phyloP scores from a whole-genome alignment of 2,113 vertebrate genomes.

The Apaloderma vittatum region DNA sequence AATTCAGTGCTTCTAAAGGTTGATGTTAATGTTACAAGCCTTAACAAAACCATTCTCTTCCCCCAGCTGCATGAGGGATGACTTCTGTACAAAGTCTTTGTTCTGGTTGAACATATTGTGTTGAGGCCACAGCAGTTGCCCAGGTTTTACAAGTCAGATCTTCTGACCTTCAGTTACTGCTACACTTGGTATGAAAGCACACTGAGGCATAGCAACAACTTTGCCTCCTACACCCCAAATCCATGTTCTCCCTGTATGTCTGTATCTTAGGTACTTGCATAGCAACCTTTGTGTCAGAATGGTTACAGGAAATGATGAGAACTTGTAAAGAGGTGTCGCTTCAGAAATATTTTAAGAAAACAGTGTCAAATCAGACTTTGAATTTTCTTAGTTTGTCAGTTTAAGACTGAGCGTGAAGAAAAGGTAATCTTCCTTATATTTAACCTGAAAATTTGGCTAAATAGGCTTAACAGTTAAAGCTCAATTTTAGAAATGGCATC shows the following conservation, averaged over 20 bases:
- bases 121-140: neutral
- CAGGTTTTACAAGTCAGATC: neutral
- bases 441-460: conserved; percentile 10
- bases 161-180: neutral
- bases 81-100: neutral
- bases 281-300: neutral
- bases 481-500: neutral
- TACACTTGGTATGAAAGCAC: neutral
- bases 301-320: neutral
- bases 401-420: neutral
- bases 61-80: neutral
- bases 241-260: neutral
- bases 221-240: neutral
- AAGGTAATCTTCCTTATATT: conserved; percentile 2
- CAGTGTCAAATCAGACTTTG: neutral
- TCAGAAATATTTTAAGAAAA: neutral
- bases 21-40: neutral
- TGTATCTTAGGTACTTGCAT: neutral
- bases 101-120: neutral
- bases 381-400: conserved; percentile 3
- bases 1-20: neutral
- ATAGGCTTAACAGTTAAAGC: conserved; percentile 1
- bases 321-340: neutral
- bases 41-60: neutral
- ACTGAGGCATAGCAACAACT: neutral